Evolutionary conservation across 1,140 invertebrate species (phyloP), one percentile per base, ranked within the genome.

Genomic region (Leptestheria dahalacensis): DNA sequence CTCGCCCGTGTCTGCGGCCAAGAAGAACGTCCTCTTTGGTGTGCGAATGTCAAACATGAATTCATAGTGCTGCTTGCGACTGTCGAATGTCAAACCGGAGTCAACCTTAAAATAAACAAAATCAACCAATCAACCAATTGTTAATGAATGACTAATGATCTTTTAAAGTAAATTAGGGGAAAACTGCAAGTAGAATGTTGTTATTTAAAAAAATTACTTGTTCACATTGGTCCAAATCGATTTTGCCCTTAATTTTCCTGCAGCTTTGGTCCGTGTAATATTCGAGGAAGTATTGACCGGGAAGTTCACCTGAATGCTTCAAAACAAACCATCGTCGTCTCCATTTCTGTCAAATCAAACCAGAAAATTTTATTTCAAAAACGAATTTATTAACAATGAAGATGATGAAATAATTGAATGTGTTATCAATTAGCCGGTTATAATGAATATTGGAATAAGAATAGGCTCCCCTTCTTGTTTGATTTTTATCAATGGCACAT

Each of bases 181-280:
- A 47, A 47, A 47, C 11, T n/a, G n/a, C 41, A 47, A 47, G n/a
- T n/a, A 47, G n/a, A 41, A 15, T 41, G 15, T 41, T 41, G 15
- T 6, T 41, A 41, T 41, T 41, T 41, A 41, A 24, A 24, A 24
- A 54, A 54, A 29, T 67, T 75, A 90, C 91, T 78, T 95, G 90
- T 75, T 94, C 90, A 74, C 91, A 95, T 69, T 93, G 85, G 78
- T 94, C 90, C 64, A 97, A 78, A 78, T 95, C 86, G 62, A 97
- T 94, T 62, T 82, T 80, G 62, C 92, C 91, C 73, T 95, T 95
- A 55, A 88, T 74, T 69, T 89, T 90, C 64, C 83, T 79, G 68
- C 86, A 86, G 65, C 83, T 81, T 67, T 83, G 80, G 71, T 96
- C 91, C 11, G 86, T 85, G 72, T 89, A 96, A 74, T 97, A 97